Base-by-base conservation (phyloP, 2,888 invertebrate genomes). In the Meandrusa payeni region DNA sequence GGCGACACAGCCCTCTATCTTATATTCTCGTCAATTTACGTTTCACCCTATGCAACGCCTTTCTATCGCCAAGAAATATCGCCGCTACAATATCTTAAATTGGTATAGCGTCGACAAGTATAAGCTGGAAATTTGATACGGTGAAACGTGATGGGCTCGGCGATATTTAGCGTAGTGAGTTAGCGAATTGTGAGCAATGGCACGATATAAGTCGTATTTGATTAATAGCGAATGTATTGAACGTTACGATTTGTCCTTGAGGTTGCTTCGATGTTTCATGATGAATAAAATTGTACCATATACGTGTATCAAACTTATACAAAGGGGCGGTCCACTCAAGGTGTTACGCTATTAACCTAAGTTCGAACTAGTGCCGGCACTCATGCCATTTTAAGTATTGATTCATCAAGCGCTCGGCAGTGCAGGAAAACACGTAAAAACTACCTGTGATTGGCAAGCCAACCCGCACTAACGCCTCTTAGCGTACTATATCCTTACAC, bases 71-170 rank as follows among this genome's bases (percentile, higher is more conserved):
- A 68, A 79, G 73, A 76, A 78, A 75, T 69, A 76, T 73, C 66
- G 68, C 61, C 65, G 65, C 62, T 58, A 62, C 63, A 59, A 66
- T 61, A 55, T 56, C 54, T 55, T 52, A 53, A 54, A 68, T 76
- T 72, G 63, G 72, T 59, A 56, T 66, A 75, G 67, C 75, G 72
- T 72, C 71, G 72, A 61, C 63, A 64, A 52, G 50, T 50, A 52
- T 61, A 60, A 64, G 60, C 64, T 61, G 59, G 65, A 69, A 66
- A 77, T 73, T 75, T 57, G 67, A 72, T 76, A 72, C 66, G 74
- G 74, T 77, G 63, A 61, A 69, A 64, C 72, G 72, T 73, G 77
- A 78, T 76, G 77, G 73, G 72, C 70, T 70, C 72, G 72, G 72
- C 69, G 61, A 58, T 61, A 58, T 22, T 33, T 12, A 2, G 6